A percentile compares a stretch with the other conserved stretches of the same genome.
Conservation (phyloP, 2,888 invertebrate genomes). For the Sipha maydis region DNA sequence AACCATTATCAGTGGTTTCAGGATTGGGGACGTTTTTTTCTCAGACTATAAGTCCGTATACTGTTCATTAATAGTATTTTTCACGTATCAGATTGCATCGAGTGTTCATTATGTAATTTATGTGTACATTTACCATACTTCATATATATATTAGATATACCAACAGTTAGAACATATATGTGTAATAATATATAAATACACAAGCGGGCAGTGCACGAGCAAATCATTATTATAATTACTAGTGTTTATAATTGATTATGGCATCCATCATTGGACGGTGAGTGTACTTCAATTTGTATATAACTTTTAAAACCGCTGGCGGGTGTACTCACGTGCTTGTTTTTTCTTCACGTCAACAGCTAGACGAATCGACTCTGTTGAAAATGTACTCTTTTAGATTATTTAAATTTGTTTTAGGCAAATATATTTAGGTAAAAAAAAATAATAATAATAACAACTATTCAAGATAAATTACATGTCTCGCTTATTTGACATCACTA, state of each 20-base stretch:
- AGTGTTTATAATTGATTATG: slow-evolving; percentile 55
- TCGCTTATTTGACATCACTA: background rate
- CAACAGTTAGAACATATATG: background rate
- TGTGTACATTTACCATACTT: background rate
- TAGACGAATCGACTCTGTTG: background rate
- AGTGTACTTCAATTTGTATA: slow-evolving; percentile 53
- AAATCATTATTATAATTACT: slow-evolving; percentile 57
- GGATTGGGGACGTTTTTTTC: slow-evolving; percentile 21
- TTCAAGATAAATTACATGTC: background rate
- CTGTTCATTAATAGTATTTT: slow-evolving; percentile 41
- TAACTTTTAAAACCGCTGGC: slow-evolving; percentile 45
- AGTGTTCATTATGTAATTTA: slow-evolving; percentile 1
- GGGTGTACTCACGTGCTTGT: slow-evolving; percentile 46
- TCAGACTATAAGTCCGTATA: background rate
- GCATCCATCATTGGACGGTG: background rate
- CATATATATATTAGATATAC: background rate
- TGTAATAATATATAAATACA: background rate
- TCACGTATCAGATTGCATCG: slow-evolving; percentile 30
- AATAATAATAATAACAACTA: background rate
- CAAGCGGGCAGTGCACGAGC: slow-evolving; percentile 34
- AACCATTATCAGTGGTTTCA: background rate
- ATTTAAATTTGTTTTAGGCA: background rate
- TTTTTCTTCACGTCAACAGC: slow-evolving; percentile 17
- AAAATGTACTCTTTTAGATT: background rate
- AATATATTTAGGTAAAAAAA: background rate